Evolutionary conservation across 2,888 invertebrate species (phyloP), one percentile per base, ranked within the genome.

Genomic region (Didymodactylos carnosus): DNA sequence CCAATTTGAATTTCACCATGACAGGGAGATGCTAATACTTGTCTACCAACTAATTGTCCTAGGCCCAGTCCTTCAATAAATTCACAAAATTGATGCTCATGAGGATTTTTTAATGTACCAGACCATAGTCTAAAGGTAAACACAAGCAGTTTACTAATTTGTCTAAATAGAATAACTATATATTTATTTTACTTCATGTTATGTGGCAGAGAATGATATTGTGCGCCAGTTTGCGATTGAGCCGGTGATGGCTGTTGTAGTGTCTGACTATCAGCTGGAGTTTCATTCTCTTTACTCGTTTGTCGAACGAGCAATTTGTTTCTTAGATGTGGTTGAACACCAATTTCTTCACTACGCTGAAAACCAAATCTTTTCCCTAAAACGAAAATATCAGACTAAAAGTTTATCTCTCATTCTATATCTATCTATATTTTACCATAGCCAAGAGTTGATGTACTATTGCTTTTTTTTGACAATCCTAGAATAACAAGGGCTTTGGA

Each of bases 61-160:
- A 92, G 95, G 29, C 97, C 97, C 77, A 97, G 87, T 71, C 94
- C 94, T 83, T 95, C 95, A 80, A 97, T 92, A 86, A 97, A 94
- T 27, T 76, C 73, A 53, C 39, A 70, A 23, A 73, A 72, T 27
- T 69, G 70, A 62, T 49, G 69, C 53, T 75, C 75, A n/a, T 75
- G 75, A 14, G 72, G 72, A 23, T 69, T 19, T 41, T 51, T 72
- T n/a, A 75, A 23, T 11, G 46, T 46, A 43, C 75, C 75, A 14
- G 75, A 75, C 75, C 75, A 75, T 35, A 75, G 39, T 39, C 53
- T 72, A 39, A 39, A 29, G 35, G 19, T 39, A n/a, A 2, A 35
- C 14, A 27, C 1, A 5, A 35, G 35, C 35, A 39, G 16, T 35
- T 39, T n/a, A n/a, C n/a, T n/a, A n/a, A n/a, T 13, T 39, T 39